Base-by-base conservation (phyloP, 2,113 vertebrate genomes). In the Psittacara wagleri region DNA sequence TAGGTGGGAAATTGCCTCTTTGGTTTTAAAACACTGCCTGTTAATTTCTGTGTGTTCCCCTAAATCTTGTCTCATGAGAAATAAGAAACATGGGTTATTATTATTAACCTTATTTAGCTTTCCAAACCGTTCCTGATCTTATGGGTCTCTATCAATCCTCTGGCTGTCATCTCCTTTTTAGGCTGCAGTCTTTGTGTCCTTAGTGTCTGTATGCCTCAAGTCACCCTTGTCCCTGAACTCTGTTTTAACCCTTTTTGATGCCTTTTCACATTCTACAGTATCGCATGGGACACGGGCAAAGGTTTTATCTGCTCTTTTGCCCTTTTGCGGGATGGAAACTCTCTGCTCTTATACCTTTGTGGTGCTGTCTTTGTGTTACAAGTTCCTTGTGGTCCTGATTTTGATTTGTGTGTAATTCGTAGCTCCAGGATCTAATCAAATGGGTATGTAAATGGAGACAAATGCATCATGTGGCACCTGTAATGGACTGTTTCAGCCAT, bases 401-500 rank as follows among this genome's bases (percentile, higher is more conserved):
- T 87, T 93, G 90, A 92, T 41, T 20, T 11, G 84, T 41, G 49
- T 25, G 25, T 15, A 37, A 51, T 91, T 83, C 51, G 14, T 74
- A 59, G 68, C 88, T 93, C 69, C 78, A 79, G 69, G 51, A 62
- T 81, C 54, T 86, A 78, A 69, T 90, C 83, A 88, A 63, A 92
- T 90, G 90, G 51, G 59, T 81, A 69, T 86, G 82, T 69, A 97
- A 97, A 95, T 83, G 85, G 73, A 96, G 82, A 79, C 35, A 92
- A 92, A 91, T 91, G 77, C 77, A 68, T 90, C 83, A 79, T 94
- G 75, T 90, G 95, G 64, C 63, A 94, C 81, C 92, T 92, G 57
- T 92, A 96, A 95, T 78, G 92, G 92, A 95, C 88, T 87, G 14
- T 95, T 94, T 90, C 74, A 90, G 46, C 68, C 82, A 86, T 92